Evolutionary conservation across 2,797 vertebrate species (phyloP), one percentile per base, ranked within the genome.

Genomic region (Microtus californicus): DNA sequence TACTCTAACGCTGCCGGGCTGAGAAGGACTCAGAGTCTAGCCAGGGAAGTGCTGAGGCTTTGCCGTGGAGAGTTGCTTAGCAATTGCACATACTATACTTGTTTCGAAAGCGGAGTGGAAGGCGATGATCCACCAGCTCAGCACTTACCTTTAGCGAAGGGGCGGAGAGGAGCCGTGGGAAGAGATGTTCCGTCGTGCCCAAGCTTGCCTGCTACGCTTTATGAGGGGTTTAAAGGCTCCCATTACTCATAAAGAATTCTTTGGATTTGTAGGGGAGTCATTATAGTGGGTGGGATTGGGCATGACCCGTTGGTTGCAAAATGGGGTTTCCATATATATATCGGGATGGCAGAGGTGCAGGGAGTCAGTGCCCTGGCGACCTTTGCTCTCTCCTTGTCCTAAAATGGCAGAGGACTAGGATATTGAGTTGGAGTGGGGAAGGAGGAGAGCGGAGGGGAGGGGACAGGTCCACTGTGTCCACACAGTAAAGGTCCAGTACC

Each of bases 191-290:
- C 3, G 25, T 79, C 92, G 0, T 40, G 92, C 89, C 25, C 3
- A 1, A 89, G 83, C 96, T 59, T 7, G 87, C 77, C 65, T 3
- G 19, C 91, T 61, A 0, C 61, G 89, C 76, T 51, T 23, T 74
- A 2, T 43, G 86, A 29, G 15, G 37, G 67, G 69, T 94, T 79
- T 19, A 12, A 86, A 95, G 87, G 82, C 51, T 40, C 45, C 71
- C 29, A 6, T 63, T 93, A 78, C 86, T 95, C 59, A 59, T 82
- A 56, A 92, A 80, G 91, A 43, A 45, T 51, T 93, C 73, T 34
- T 37, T 5, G 34, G 89, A 69, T 87, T 87, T 91, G 59, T 43
- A 56, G 51, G 56, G 65, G 23, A 76, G 14, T 85, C 81, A 65
- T 85, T 90, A 79, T 15, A 37, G 56, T 45, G 83, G 65, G 29